A percentile compares a stretch with the other conserved stretches of the same genome.
Evolutionary conservation across 1,140 invertebrate genomes (phyloP).

Genomic region (Bombus pyrosoma): DNA sequence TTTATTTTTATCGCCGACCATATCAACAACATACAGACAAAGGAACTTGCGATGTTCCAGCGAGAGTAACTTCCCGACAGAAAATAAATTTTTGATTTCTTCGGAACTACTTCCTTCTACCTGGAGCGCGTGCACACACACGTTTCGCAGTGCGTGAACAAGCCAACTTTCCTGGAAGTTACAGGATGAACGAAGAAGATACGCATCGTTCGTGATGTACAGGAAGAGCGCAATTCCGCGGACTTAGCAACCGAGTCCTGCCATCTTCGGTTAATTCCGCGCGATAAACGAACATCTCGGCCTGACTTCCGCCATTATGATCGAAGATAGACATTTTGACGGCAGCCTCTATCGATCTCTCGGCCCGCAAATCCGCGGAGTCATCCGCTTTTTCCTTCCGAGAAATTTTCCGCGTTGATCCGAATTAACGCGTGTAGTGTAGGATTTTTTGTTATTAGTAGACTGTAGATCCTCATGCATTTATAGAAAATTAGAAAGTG

Average conservation of each 20-base stretch:
- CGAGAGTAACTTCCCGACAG: neutral
- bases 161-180: conserved; percentile 59
- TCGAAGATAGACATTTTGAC: conserved; percentile 35
- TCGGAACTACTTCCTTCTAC: neutral
- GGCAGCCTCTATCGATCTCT: conserved; percentile 14
- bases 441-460: too few relatives aligned
- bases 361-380: neutral
- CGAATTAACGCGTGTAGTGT: too few relatives aligned
- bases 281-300: conserved; percentile 55
- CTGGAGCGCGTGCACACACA: neutral
- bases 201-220: conserved; percentile 66
- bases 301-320: conserved; percentile 59
- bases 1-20: too few relatives aligned
- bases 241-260: conserved; percentile 64
- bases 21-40: too few relatives aligned
- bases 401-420: neutral
- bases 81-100: conserved; percentile 11
- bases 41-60: too few relatives aligned
- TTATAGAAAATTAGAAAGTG: too few relatives aligned
- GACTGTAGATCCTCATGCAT: too few relatives aligned
- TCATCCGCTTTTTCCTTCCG: neutral
- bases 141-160: conserved; percentile 61
- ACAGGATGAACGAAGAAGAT: conserved; percentile 61
- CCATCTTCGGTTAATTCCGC: conserved; percentile 61
- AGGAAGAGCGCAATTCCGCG: conserved; percentile 68